phyloP scores from a whole-genome alignment of 2,113 vertebrate genomes.

The Phasianus colchicus region DNA sequence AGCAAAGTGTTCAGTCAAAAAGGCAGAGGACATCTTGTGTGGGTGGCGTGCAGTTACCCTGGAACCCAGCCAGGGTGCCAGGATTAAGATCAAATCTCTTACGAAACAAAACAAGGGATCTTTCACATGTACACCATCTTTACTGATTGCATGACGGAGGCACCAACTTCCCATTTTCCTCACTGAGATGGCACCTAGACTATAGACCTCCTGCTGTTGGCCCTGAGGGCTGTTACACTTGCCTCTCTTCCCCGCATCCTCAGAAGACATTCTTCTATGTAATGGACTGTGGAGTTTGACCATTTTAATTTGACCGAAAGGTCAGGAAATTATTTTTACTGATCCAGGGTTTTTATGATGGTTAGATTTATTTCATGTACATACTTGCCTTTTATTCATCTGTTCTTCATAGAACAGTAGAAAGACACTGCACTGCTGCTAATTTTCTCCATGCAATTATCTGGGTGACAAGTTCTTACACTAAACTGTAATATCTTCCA shows the following conservation, averaged over 20 bases:
- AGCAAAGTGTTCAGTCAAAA: not conserved
- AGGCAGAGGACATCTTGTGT: not conserved
- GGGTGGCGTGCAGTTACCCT: not conserved
- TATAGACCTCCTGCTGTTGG: not conserved
- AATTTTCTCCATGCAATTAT: not conserved
- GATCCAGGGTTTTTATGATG: not conserved
- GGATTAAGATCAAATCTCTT: rapidly evolving
- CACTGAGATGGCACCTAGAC: not conserved
- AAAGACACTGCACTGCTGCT: not conserved
- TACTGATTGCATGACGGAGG: rapidly evolving
- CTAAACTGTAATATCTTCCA: not conserved
- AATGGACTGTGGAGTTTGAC: not conserved
- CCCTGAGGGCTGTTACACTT: not conserved
- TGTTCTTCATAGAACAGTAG: not conserved
- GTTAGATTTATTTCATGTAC: not conserved
- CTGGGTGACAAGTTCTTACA: not conserved
- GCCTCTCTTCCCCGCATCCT: not conserved
- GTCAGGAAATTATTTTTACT: not conserved
- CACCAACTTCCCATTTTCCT: not conserved
- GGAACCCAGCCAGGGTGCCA: not conserved
- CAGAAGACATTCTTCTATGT: not conserved
- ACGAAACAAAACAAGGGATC: not conserved
- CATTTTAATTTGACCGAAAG: not conserved
- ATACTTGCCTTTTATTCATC: not conserved
- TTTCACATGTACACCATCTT: rapidly evolving